phyloP scores from a whole-genome alignment of 2,113 vertebrate species.

The Rhinogobius similis region DNA sequence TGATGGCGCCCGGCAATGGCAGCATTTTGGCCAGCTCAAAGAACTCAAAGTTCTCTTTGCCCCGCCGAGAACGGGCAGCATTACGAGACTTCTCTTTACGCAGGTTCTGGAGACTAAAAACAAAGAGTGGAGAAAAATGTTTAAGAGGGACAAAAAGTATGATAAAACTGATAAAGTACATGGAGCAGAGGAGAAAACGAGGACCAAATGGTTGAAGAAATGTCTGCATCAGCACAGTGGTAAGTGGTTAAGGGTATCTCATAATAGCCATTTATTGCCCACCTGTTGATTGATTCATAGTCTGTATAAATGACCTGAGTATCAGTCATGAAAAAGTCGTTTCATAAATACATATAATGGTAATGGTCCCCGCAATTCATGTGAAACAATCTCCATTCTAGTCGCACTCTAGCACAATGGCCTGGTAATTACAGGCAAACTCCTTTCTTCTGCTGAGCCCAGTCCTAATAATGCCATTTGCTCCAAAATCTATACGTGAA shows the following conservation, averaged over 20 bases:
- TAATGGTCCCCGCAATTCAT: constrained; percentile 52
- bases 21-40: constrained; percentile 91
- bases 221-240: constrained; percentile 13
- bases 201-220: not conserved
- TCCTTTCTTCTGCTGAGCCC: constrained; percentile 49
- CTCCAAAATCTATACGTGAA: constrained; percentile 69
- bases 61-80: constrained; percentile 87
- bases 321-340: constrained; percentile 52
- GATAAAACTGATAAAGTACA: constrained; percentile 10
- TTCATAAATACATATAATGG: constrained; percentile 56
- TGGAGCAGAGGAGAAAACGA: not conserved
- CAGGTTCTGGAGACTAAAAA: constrained; percentile 84
- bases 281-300: constrained; percentile 59
- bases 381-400: constrained; percentile 64
- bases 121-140: not conserved
- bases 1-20: constrained; percentile 88
- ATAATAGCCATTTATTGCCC: constrained; percentile 41
- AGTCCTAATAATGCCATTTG: constrained; percentile 70
- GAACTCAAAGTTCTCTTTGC: constrained; percentile 93
- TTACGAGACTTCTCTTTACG: constrained; percentile 92
- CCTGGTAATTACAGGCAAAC: constrained; percentile 70
- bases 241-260: constrained; percentile 14
- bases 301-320: constrained; percentile 37
- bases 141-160: not conserved
- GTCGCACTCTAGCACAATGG: constrained; percentile 54